These are phyloP conservation scores for Melanotaenia duboulayi DNA, from an alignment of 2,113 vertebrate genomes.

Conservation along the genomic window DNA sequence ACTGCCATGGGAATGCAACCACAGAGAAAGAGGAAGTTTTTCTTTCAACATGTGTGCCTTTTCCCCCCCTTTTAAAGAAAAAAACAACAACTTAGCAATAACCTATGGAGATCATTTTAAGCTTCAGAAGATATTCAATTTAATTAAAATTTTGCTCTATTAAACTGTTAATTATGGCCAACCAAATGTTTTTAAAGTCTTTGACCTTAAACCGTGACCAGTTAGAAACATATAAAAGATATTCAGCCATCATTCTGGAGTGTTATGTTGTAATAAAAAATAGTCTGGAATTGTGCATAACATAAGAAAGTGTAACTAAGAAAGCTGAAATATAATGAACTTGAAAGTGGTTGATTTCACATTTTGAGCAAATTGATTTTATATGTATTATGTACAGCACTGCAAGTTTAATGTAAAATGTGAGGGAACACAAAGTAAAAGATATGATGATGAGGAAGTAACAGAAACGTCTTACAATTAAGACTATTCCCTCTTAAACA, in stretches of 20 bases:
- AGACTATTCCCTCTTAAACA: too few species aligned
- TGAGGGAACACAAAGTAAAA: neutral
- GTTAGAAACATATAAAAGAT: neutral
- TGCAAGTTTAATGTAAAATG: neutral
- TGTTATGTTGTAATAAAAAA: neutral
- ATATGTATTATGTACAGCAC: neutral
- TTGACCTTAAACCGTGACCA: neutral
- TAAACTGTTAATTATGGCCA: neutral
- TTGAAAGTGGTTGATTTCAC: neutral
- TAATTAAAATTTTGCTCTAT: neutral
- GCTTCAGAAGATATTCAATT: slow-evolving; percentile 1
- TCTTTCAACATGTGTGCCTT: slow-evolving; percentile 15
- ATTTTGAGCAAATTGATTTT: neutral
- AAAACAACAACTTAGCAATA: neutral
- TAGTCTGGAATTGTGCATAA: neutral
- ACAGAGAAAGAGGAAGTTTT: slow-evolving; percentile 27
- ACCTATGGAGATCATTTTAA: neutral
- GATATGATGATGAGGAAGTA: too few species aligned
- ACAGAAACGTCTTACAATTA: too few species aligned
- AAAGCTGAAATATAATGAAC: neutral
- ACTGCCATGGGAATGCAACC: slow-evolving; percentile 65
- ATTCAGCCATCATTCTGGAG: neutral
- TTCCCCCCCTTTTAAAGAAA: neutral
- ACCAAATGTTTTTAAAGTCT: neutral
- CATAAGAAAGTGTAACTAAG: neutral